Conservation (phyloP, 1,140 invertebrate genomes). For the Agraylea sexmaculata region DNA sequence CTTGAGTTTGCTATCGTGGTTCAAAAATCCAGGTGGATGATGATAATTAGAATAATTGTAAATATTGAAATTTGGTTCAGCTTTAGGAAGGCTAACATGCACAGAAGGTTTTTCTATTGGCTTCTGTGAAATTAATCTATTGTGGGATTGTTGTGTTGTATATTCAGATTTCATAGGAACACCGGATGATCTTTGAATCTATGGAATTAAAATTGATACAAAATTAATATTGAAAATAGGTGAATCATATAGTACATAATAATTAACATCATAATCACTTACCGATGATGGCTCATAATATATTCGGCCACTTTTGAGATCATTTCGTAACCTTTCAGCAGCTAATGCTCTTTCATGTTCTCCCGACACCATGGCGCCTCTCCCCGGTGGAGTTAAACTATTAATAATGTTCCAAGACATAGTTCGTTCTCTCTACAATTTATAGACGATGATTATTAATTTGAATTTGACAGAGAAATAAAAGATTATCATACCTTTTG, state of each 20-base stretch:
- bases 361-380: constrained; percentile 25
- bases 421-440: constrained; percentile 35
- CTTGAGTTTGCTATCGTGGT: constrained; percentile 17
- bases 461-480: constrained; percentile 5
- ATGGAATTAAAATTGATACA: constrained; percentile 4
- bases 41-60: constrained; percentile 59
- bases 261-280: constrained; percentile 6
- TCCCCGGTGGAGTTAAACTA: constrained; percentile 30
- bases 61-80: constrained; percentile 60
- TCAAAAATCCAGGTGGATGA: constrained; percentile 17
- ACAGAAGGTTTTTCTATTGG: constrained; percentile 42
- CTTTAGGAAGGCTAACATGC: constrained; percentile 51
- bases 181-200: constrained; percentile 33
- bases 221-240: neutral
- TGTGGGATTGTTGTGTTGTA: constrained; percentile 45
- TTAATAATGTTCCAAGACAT: constrained; percentile 40
- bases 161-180: constrained; percentile 45
- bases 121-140: constrained; percentile 33
- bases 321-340: constrained; percentile 15
- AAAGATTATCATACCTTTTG: constrained; percentile 67
- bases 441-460: neutral
- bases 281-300: constrained; percentile 15
- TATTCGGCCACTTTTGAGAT: constrained; percentile 11
- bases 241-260: neutral
- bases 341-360: constrained; percentile 34